A percentile compares a stretch with the other conserved stretches of the same genome.
Evolutionary conservation across 2,888 invertebrate genomes (phyloP).

Genomic region (Taphrorychus bicolor): DNA sequence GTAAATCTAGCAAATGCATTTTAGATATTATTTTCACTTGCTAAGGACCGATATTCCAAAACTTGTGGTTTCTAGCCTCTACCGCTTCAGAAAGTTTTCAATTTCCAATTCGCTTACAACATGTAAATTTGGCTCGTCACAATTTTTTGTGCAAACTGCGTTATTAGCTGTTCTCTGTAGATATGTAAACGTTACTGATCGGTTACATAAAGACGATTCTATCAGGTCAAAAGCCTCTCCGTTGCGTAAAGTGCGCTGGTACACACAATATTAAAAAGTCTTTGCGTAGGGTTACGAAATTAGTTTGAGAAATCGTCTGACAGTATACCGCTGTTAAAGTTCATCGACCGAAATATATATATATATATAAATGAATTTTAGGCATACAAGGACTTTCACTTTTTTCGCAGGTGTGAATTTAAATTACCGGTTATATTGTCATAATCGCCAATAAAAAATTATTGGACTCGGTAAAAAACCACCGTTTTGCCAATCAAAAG

Average conservation of each 20-base stretch:
- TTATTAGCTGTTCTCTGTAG: background rate
- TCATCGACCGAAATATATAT: conserved; percentile 54
- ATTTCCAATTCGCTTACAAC: background rate
- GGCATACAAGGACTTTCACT: conserved; percentile 57
- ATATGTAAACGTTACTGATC: background rate
- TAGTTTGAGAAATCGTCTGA: conserved; percentile 52
- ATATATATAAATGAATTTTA: conserved; percentile 54
- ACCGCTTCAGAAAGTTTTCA: no score
- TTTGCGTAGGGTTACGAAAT: conserved; percentile 49
- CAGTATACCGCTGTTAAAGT: conserved; percentile 45
- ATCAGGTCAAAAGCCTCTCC: conserved; percentile 36
- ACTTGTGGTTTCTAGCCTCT: no score
- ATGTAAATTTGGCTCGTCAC: background rate
- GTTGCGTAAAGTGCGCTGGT: conserved; percentile 35
- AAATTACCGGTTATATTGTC: conserved; percentile 38
- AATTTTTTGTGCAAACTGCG: background rate
- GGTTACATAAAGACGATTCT: conserved; percentile 36
- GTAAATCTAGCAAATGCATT: no score
- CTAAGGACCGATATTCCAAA: no score
- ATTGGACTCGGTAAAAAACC: conserved; percentile 12
- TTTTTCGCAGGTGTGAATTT: conserved; percentile 58
- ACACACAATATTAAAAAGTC: conserved; percentile 39
- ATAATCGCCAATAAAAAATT: conserved; percentile 28
- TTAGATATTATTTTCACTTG: no score
- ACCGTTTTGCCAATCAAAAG: conserved; percentile 1